Evolutionary conservation across 64 coral and sea anemone species (phyloP).

Genomic region (Stichodactyla helianthus): DNA sequence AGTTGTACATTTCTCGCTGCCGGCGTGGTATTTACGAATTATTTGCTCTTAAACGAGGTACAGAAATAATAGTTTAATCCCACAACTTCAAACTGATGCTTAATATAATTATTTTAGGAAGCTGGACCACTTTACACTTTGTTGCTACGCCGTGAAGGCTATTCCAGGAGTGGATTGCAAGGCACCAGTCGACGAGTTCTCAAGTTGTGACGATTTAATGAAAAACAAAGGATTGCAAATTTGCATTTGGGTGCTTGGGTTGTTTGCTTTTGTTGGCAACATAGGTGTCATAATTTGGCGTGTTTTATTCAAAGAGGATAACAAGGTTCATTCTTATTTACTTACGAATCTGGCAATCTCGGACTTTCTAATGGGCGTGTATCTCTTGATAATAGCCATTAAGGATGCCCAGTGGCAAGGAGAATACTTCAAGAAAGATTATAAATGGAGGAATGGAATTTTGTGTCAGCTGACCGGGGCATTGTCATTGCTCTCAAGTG

Average conservation of each 20-base stretch:
- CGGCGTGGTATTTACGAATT: too few relatives aligned
- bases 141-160: constrained; percentile 37
- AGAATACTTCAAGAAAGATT: constrained; percentile 53
- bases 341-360: constrained; percentile 39
- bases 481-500: constrained; percentile 46
- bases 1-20: too few relatives aligned
- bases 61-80: too few relatives aligned
- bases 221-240: constrained; percentile 29
- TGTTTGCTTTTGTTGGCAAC: constrained; percentile 29
- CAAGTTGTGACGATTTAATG: constrained; percentile 52
- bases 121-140: constrained; percentile 37
- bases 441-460: constrained; percentile 21
- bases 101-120: background rate
- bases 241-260: constrained; percentile 43
- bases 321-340: constrained; percentile 49
- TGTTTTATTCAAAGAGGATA: constrained; percentile 34
- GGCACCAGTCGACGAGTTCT: constrained; percentile 30
- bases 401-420: constrained; percentile 57
- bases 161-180: constrained; percentile 27
- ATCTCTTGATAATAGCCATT: constrained; percentile 32
- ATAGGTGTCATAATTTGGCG: constrained; percentile 29
- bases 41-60: too few relatives aligned
- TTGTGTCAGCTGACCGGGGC: constrained; percentile 35
- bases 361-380: constrained; percentile 54
- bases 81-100: too few relatives aligned